These are phyloP conservation scores for Equus przewalskii DNA, from an alignment of 2,113 vertebrate genomes.

Conservation along the genomic window DNA sequence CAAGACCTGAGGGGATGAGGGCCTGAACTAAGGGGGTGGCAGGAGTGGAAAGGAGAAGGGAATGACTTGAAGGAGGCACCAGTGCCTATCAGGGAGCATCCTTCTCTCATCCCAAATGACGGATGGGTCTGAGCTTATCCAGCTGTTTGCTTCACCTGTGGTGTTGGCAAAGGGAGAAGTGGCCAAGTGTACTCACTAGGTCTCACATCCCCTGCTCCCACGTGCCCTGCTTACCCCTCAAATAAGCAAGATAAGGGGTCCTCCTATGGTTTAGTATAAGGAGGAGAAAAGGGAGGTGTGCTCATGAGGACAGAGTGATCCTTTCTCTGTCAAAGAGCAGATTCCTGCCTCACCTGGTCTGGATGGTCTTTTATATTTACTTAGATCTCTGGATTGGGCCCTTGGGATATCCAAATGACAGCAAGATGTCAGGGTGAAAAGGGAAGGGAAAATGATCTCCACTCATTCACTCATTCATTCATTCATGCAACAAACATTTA, in stretches of 20 bases:
- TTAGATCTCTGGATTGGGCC: neutral
- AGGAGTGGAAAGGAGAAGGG: neutral
- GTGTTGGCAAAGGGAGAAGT: neutral
- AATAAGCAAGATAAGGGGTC: neutral
- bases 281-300: neutral
- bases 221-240: neutral
- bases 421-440: neutral
- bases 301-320: neutral
- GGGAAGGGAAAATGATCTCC: neutral
- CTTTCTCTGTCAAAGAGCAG: neutral
- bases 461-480: neutral
- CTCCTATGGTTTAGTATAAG: neutral
- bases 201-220: neutral
- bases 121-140: neutral
- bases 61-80: no score
- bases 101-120: neutral
- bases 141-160: neutral
- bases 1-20: neutral
- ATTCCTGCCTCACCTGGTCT: neutral
- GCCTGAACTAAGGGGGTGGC: neutral
- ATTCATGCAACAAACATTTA: neutral
- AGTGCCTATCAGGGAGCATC: fast-evolving
- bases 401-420: neutral
- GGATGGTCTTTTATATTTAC: neutral
- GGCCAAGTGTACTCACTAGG: neutral